phyloP scores from a whole-genome alignment of 2,113 vertebrate genomes.

The Antechinus stuartii region DNA sequence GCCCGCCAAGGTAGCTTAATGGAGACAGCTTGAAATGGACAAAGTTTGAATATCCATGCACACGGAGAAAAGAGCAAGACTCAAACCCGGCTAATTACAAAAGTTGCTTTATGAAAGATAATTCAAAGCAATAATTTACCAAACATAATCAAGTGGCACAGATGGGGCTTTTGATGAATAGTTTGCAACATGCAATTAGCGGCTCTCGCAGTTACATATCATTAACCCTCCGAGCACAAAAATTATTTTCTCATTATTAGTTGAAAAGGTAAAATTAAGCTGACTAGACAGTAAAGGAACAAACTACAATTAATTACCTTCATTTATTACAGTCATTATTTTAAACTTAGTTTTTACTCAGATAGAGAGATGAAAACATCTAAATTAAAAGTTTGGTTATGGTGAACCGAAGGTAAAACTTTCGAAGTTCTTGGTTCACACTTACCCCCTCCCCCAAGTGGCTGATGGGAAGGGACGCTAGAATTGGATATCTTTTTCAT shows the following conservation, averaged over 20 bases:
- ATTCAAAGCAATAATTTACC: constrained; percentile 99
- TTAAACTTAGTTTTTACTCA: constrained; percentile 87
- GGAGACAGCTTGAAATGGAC: constrained; percentile 86
- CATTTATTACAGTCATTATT: constrained; percentile 92
- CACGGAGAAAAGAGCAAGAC: constrained; percentile 93
- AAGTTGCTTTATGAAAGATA: constrained; percentile 99
- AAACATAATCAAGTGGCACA: constrained; percentile 97
- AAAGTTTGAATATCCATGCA: constrained; percentile 87
- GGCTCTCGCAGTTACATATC: constrained; percentile 98
- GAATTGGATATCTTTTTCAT: not conserved
- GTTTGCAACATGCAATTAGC: constrained; percentile 99
- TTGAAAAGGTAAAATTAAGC: constrained; percentile 98
- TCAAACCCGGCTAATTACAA: constrained; percentile 96
- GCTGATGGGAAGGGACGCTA: not conserved
- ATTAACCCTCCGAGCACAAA: constrained; percentile 99
- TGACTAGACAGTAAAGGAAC: constrained; percentile 98
- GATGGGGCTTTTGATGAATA: constrained; percentile 99
- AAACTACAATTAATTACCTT: constrained; percentile 95
- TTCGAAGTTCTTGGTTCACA: not conserved
- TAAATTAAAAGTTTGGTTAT: constrained; percentile 89
- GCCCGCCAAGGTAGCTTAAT: constrained; percentile 72
- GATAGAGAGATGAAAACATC: constrained; percentile 88
- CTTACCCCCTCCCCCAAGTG: not conserved
- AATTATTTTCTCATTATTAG: constrained; percentile 99
- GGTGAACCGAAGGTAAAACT: constrained; percentile 85